Conservation (phyloP, 2,113 vertebrate species). For the Channa argus region DNA sequence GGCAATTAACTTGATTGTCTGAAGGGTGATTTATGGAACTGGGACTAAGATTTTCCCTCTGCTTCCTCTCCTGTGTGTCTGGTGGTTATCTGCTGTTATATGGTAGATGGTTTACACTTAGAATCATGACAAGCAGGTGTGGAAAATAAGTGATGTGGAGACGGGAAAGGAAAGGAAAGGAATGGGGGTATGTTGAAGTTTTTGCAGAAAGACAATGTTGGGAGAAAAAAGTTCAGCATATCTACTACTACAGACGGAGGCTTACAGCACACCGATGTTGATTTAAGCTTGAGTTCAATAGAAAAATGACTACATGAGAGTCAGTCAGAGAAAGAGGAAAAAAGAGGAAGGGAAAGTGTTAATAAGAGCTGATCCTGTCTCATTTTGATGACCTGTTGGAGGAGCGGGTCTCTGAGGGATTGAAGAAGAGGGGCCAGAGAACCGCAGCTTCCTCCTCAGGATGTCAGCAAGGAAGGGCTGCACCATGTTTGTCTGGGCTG, state of each 20-base stretch:
- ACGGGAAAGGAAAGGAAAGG: constrained; percentile 37
- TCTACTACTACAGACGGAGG: constrained; percentile 2
- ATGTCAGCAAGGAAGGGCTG: constrained; percentile 81
- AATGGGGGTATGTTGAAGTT: background rate
- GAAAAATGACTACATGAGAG: constrained; percentile 20
- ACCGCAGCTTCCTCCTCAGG: constrained; percentile 79
- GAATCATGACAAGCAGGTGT: constrained; percentile 71
- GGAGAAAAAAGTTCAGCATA: constrained; percentile 27
- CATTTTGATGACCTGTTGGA: constrained; percentile 47
- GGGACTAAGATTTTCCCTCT: constrained; percentile 42
- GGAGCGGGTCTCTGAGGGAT: constrained; percentile 62
- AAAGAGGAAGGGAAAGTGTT: constrained; percentile 63
- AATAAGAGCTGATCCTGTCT: constrained; percentile 55
- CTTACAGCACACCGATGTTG: background rate
- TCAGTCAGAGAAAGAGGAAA: background rate
- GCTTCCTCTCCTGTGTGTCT: constrained; percentile 44
- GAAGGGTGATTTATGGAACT: constrained; percentile 72
- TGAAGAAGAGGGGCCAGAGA: constrained; percentile 56
- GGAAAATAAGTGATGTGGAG: constrained; percentile 48
- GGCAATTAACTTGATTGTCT: constrained; percentile 74
- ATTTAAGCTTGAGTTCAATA: constrained; percentile 7
- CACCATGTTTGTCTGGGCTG: constrained; percentile 76
- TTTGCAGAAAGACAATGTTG: constrained; percentile 31
- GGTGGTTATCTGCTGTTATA: constrained; percentile 63
- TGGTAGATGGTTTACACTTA: constrained; percentile 61